Base-by-base conservation (phyloP, 2,797 vertebrate species). In the Zenarchopterus dispar region DNA sequence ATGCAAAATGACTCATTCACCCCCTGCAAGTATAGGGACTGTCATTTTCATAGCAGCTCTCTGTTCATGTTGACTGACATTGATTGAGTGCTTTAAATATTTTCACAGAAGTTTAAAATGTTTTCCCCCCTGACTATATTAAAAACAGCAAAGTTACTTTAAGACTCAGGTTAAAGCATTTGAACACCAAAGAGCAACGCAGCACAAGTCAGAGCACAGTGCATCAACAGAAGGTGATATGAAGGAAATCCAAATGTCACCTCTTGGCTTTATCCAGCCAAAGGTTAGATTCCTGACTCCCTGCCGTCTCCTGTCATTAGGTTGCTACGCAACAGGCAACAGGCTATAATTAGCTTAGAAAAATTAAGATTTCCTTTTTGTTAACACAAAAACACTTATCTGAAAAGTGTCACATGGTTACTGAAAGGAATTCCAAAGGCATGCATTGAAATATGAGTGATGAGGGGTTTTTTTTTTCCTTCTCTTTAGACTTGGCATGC, bases 241-340 rank as follows among this genome's bases (percentile, higher is more conserved):
- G 82, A 90, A 87, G 75, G 74, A 83, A 84, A 88, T 79, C 80
- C 71, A 89, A 88, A 89, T 89, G 89, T 90, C 89, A 90, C 88
- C 90, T 90, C 87, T 89, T 90, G 88, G 84, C 86, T 92, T 69
- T 56, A 87, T 86, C 80, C 80, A 90, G 86, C 87, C 83, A 91
- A 91, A 91, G 90, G 90, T 87, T 84, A 93, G 89, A 92, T 91
- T 91, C 88, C 89, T 93, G 88, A 92, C 90, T 92, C 90, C 90
- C 89, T 49, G 90, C 91, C 90, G 88, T 78, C 85, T 84, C 82
- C 84, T 92, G 89, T 91, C 89, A 91, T 91, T 92, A 92, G 81
- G 91, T 93, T 90, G 90, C 91, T 74, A 89, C 84, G 91, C 92
- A 88, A 92, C 90, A 22, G 62, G 70, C 87, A 82, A 84, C 83